Percentiles rank a stretch among this genome's conserved stretches.
These are phyloP conservation scores for Premnoplex brunnescens DNA, from an alignment of 2,797 vertebrate species.

Conservation along the genomic window DNA sequence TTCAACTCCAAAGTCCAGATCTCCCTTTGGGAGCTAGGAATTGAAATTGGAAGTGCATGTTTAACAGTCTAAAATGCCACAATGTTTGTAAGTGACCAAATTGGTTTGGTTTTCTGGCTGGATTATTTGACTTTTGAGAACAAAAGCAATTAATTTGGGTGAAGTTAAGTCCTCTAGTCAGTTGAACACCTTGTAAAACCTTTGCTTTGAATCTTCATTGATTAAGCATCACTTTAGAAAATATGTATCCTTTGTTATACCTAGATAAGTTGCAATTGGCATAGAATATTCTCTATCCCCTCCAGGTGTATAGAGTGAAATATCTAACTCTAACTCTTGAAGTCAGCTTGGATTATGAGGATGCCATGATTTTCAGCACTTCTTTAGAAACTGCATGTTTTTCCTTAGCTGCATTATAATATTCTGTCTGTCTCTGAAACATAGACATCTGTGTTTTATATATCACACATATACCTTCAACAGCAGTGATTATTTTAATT, in stretches of 20 bases:
- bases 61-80: background rate
- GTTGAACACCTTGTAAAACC: background rate
- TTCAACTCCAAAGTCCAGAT: background rate
- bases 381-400: background rate
- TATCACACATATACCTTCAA: background rate
- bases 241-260: background rate
- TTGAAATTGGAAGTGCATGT: background rate
- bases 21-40: background rate
- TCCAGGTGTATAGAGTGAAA: background rate
- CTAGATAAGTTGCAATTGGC: background rate
- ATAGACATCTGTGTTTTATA: background rate
- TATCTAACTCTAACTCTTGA: background rate
- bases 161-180: background rate
- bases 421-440: background rate
- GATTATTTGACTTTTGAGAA: background rate
- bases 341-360: background rate
- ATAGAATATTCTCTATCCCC: background rate
- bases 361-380: background rate
- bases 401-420: background rate
- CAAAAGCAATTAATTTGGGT: background rate
- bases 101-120: background rate
- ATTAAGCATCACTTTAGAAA: background rate
- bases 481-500: background rate
- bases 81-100: background rate
- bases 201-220: background rate